These are phyloP conservation scores for Pithys albifrons DNA, from an alignment of 2,113 vertebrate species.

Conservation along the genomic window DNA sequence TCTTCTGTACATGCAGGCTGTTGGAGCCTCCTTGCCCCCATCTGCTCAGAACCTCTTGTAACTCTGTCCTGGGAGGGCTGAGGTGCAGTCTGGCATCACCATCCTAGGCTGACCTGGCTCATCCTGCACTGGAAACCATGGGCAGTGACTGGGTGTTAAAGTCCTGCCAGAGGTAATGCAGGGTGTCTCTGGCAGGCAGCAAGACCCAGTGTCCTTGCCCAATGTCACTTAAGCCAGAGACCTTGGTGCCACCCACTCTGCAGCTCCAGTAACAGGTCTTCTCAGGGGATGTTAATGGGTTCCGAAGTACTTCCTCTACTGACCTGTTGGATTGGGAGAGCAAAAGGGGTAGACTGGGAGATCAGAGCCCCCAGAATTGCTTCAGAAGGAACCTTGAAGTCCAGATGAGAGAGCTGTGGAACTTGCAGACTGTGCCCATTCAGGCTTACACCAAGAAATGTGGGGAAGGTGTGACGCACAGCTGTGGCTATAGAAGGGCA, in stretches of 20 bases:
- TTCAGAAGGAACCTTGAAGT: background rate
- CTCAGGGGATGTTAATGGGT: background rate
- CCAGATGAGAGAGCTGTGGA: background rate
- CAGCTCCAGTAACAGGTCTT: background rate
- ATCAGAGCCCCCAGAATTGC: background rate
- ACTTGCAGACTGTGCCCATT: background rate
- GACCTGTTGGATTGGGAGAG: background rate
- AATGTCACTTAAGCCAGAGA: background rate
- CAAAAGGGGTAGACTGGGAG: background rate
- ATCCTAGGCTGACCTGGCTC: background rate
- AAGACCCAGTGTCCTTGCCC: background rate
- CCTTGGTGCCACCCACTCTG: background rate
- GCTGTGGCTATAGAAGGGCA: background rate
- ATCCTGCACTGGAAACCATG: background rate
- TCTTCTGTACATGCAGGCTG: background rate
- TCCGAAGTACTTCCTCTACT: background rate
- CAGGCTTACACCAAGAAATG: background rate
- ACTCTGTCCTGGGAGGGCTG: background rate
- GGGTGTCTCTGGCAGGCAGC: background rate
- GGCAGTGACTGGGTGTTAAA: background rate
- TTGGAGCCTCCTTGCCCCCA: background rate
- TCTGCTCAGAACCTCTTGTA: background rate
- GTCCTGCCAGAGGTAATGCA: background rate
- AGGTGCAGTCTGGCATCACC: background rate
- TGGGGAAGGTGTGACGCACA: background rate